Evolutionary conservation across 1,140 invertebrate genomes (phyloP), one percentile per base, ranked within the genome.

Genomic region (Lucilia cuprina): DNA sequence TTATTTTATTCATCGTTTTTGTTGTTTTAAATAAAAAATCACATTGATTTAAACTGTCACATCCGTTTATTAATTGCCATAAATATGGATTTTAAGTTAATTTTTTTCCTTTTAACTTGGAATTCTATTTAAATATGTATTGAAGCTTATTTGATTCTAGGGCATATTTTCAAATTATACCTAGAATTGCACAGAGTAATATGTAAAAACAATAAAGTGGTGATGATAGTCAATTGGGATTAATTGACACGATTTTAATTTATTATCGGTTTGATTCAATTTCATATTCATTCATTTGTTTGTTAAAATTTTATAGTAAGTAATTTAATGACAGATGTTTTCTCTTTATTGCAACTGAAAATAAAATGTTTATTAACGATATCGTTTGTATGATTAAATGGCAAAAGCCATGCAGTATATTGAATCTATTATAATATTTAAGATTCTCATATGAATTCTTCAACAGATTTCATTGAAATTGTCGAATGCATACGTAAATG

Each of bases 231-330:
- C 34, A 77, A 41, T 77, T 77, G 74, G 74, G 74, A 77, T 77
- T 77, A 77, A 77, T 77, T 77, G 74, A 30, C 74, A 77, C 35
- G 30, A 17, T 77, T 77, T 77, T 21, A 77, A 77, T 77, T 77
- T 77, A 77, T 77, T 34, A 77, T 30, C 17, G 74, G 13, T 30
- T 19, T 77, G n/a, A 77, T 77, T 77, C 35, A 77, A 77, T 77
- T 77, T 77, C 50, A 55, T 55, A 55, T 2, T 55, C 50, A 13
- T 55, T 17, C 17, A 55, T 55, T 17, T 55, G 50, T 17, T 17
- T 13, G 50, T 55, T 30, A 30, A 30, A 30, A 30, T 30, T 30
- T 30, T 30, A 30, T 30, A 30, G 25, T 30, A 30, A 30, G 25
- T 55, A 12, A 55, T 55, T 17, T 14, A 55, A 55, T 55, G 50